These are phyloP conservation scores for Itoplectis maculator DNA, from an alignment of 2,888 invertebrate species.

Conservation along the genomic window DNA sequence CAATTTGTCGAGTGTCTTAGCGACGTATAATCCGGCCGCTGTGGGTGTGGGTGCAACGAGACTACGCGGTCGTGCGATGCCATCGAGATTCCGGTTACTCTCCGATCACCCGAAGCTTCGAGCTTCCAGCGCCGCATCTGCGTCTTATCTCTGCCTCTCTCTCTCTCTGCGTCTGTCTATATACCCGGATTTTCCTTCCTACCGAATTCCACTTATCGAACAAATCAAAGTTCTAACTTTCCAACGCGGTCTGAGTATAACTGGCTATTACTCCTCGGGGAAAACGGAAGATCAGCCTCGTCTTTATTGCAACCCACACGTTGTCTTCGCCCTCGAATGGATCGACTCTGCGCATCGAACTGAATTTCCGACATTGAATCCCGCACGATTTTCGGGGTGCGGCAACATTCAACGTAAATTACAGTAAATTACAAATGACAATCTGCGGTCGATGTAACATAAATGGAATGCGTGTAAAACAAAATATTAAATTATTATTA, in stretches of 20 bases:
- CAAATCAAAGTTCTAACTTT: constrained; percentile 61
- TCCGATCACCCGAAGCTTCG: constrained; percentile 46
- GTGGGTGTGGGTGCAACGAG: no score
- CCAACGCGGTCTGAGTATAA: constrained; percentile 35
- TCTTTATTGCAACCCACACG: neutral
- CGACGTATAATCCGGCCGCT: neutral
- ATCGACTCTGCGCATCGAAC: no score
- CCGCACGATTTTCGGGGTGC: no score
- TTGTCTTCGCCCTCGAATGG: neutral
- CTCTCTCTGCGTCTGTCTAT: no score
- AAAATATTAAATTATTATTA: no score
- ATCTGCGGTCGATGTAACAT: no score
- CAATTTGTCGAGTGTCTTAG: constrained; percentile 48
- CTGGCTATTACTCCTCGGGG: constrained; percentile 22
- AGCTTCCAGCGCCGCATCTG: constrained; percentile 55
- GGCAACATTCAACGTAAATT: no score
- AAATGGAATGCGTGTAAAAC: no score
- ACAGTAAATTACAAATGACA: no score
- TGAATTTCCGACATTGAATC: no score
- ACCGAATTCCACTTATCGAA: constrained; percentile 41
- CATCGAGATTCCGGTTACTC: constrained; percentile 17
- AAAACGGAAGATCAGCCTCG: neutral
- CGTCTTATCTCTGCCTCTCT: neutral
- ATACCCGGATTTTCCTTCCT: neutral
- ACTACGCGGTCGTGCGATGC: neutral